phyloP scores from a whole-genome alignment of 1,140 invertebrate species.

The Paracyclopina nana region DNA sequence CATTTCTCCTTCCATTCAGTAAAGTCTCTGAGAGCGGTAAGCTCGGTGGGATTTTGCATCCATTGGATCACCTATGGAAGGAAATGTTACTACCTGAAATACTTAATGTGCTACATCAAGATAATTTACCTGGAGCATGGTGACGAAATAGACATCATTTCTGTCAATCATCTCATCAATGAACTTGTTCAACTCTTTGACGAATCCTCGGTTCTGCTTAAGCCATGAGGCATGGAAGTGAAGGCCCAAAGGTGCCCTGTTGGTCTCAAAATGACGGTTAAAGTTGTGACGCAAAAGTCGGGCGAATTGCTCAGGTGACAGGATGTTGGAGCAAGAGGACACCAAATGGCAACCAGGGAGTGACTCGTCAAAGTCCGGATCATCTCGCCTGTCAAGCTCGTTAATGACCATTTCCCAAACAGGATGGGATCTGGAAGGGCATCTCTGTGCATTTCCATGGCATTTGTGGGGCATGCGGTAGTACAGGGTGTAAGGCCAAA shows the following conservation, averaged over 20 bases:
- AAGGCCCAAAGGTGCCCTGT: slow-evolving; percentile 77
- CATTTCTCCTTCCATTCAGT: slow-evolving; percentile 88
- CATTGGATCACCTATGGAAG: slow-evolving; percentile 65
- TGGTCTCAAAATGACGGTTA: slow-evolving; percentile 74
- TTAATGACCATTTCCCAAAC: slow-evolving; percentile 95
- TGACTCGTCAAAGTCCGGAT: slow-evolving; percentile 71
- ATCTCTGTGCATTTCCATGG: slow-evolving; percentile 76
- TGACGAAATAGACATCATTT: slow-evolving; percentile 85
- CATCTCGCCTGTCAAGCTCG: slow-evolving; percentile 71
- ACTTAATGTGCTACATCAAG: not conserved
- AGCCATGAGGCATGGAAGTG: slow-evolving; percentile 89
- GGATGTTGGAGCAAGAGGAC: slow-evolving; percentile 77
- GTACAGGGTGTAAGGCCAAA: slow-evolving; percentile 88
- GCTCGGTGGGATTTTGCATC: slow-evolving; percentile 86
- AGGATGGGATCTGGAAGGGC: slow-evolving; percentile 66
- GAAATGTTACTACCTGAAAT: slow-evolving; percentile 10
- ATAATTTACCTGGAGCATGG: slow-evolving; percentile 63
- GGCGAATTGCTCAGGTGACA: slow-evolving; percentile 40
- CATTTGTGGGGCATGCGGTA: slow-evolving; percentile 88
- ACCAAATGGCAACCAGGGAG: slow-evolving; percentile 76
- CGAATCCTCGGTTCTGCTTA: slow-evolving; percentile 80
- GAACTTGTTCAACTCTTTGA: slow-evolving; percentile 73
- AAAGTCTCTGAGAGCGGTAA: slow-evolving; percentile 66
- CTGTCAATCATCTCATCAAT: slow-evolving; percentile 70
- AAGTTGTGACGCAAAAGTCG: slow-evolving; percentile 71